A percentile compares a stretch with the other conserved stretches of the same genome.
phyloP scores from a whole-genome alignment of 2,797 vertebrate genomes.

The Falco berigora region DNA sequence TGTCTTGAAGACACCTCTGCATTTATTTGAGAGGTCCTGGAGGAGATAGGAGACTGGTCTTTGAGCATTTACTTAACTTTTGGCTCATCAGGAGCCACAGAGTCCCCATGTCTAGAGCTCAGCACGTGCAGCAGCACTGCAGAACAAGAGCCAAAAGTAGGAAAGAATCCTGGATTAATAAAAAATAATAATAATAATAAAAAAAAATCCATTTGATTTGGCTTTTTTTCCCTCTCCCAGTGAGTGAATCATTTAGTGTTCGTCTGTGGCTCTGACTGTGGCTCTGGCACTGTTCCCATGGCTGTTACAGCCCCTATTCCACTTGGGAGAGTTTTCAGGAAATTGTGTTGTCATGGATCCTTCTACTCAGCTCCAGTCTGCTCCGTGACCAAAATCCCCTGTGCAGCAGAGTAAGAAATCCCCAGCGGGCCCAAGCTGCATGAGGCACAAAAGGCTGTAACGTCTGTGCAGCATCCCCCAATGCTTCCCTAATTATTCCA shows the following conservation, averaged over 20 bases:
- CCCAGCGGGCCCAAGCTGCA: neutral
- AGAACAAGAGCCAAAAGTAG: neutral
- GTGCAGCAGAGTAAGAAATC: neutral
- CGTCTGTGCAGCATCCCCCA: neutral
- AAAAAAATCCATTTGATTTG: neutral
- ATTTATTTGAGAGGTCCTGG: neutral
- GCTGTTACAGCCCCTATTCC: conserved; percentile 8
- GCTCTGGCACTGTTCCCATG: neutral
- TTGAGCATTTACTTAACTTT: neutral
- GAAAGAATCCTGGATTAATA: neutral
- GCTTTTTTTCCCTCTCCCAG: neutral
- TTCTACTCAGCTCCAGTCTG: conserved; percentile 12
- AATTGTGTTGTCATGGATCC: conserved; percentile 50
- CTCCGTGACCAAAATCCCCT: neutral
- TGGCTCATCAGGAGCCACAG: neutral
- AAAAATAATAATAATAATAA: no score
- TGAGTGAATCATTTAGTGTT: neutral
- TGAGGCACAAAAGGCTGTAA: neutral
- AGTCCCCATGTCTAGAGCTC: neutral
- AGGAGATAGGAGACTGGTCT: neutral
- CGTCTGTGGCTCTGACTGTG: neutral
- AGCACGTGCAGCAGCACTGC: neutral
- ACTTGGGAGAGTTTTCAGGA: conserved; percentile 33
- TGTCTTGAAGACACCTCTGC: neutral
- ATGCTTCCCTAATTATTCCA: neutral